phyloP scores from a whole-genome alignment of 1,140 invertebrate genomes.

The Liolophura sinensis region DNA sequence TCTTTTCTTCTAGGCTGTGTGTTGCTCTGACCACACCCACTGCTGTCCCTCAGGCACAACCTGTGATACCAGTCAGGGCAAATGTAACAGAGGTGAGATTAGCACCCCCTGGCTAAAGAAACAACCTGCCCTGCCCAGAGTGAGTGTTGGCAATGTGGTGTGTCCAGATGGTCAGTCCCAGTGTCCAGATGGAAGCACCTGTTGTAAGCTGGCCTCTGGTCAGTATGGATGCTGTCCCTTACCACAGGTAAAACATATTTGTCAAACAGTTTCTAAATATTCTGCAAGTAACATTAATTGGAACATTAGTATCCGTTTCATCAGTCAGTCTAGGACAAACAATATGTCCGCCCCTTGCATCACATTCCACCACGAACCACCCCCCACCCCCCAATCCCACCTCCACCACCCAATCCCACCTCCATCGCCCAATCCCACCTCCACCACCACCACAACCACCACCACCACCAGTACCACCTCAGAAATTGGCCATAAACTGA shows the following conservation, averaged over 20 bases:
- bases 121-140: background rate
- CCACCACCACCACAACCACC: too few relatives aligned
- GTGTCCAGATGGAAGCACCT: constrained; percentile 56
- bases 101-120: background rate
- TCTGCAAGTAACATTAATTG: too few relatives aligned
- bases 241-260: constrained; percentile 43
- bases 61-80: constrained; percentile 34
- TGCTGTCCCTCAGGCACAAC: constrained; percentile 45
- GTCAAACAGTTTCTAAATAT: too few relatives aligned
- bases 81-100: constrained; percentile 12
- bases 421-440: too few relatives aligned
- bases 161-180: constrained; percentile 34
- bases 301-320: too few relatives aligned
- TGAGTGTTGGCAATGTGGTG: constrained; percentile 12
- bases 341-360: too few relatives aligned
- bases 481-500: too few relatives aligned
- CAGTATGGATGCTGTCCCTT: constrained; percentile 58
- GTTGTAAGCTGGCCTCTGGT: constrained; percentile 48
- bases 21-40: constrained; percentile 23
- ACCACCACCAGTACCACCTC: too few relatives aligned
- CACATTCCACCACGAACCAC: too few relatives aligned
- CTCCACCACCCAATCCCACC: too few relatives aligned
- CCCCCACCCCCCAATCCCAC: too few relatives aligned
- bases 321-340: too few relatives aligned
- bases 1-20: constrained; percentile 6